Conservation (phyloP, 2,888 invertebrate genomes). For the Lycia hirtaria region DNA sequence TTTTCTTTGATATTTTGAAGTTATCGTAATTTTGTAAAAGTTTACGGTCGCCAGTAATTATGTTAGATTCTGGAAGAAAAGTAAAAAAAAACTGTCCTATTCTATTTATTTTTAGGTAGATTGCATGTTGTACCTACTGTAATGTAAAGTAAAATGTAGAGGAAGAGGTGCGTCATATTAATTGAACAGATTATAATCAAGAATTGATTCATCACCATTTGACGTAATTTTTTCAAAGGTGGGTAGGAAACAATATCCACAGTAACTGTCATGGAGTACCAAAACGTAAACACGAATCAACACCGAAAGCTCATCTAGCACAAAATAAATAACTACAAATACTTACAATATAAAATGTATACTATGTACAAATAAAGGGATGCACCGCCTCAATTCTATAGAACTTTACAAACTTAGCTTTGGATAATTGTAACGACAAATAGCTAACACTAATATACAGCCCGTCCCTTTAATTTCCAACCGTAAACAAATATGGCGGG, state of each 20-base stretch:
- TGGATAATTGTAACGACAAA: constrained; percentile 79
- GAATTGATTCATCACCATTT: not conserved
- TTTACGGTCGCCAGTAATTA: too few relatives aligned
- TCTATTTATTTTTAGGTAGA: too few relatives aligned
- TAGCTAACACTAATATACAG: constrained; percentile 79
- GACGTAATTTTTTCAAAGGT: not conserved
- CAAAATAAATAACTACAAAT: constrained; percentile 80
- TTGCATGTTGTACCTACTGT: too few relatives aligned
- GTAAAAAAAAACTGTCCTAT: too few relatives aligned
- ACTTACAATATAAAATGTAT: constrained; percentile 59
- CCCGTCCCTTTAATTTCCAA: too few relatives aligned
- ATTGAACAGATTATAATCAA: not conserved
- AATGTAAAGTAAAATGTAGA: too few relatives aligned
- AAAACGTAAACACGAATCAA: constrained; percentile 61
- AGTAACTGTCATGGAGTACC: constrained; percentile 73
- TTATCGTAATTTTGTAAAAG: too few relatives aligned
- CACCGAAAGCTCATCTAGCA: constrained; percentile 72
- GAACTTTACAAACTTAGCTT: constrained; percentile 76
- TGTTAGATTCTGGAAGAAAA: too few relatives aligned
- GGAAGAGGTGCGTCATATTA: too few relatives aligned
- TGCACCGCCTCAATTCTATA: constrained; percentile 63
- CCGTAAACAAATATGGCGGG: too few relatives aligned
- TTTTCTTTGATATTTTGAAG: too few relatives aligned
- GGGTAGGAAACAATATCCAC: constrained; percentile 45
- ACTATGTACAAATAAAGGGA: constrained; percentile 70